Conservation (phyloP, 1,140 invertebrate genomes). For the Listronotus bonariensis region DNA sequence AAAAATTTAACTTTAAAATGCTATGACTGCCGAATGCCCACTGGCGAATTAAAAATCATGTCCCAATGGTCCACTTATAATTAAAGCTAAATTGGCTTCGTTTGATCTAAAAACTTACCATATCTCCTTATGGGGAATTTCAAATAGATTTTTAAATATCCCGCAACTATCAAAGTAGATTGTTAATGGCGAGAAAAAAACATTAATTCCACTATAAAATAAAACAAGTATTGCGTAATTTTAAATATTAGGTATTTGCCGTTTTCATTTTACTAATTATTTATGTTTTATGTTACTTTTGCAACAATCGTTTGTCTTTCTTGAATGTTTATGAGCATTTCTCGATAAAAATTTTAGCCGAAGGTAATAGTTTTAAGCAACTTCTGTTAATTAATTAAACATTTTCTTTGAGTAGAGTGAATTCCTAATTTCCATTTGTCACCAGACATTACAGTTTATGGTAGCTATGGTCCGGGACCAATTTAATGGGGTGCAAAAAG, state of each 20-base stretch:
- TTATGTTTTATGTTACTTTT: slow-evolving; percentile 24
- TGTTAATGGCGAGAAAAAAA: slow-evolving; percentile 14
- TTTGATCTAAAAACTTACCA: too few species aligned
- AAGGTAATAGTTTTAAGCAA: neutral
- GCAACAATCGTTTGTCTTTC: slow-evolving; percentile 17
- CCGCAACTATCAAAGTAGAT: slow-evolving; percentile 10
- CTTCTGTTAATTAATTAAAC: neutral
- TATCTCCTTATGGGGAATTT: neutral
- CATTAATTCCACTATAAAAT: slow-evolving; percentile 10
- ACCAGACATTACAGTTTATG: too few species aligned
- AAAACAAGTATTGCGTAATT: slow-evolving; percentile 7
- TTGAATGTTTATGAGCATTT: slow-evolving; percentile 10
- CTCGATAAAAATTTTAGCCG: neutral
- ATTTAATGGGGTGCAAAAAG: too few species aligned
- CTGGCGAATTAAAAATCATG: too few species aligned
- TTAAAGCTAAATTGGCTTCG: too few species aligned
- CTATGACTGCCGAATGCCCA: too few species aligned
- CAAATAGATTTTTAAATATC: slow-evolving; percentile 7
- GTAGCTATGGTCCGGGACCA: too few species aligned
- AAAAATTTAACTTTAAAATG: too few species aligned
- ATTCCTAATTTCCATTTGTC: too few species aligned
- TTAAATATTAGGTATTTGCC: slow-evolving; percentile 1
- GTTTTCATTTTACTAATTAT: slow-evolving; percentile 21
- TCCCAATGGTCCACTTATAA: too few species aligned
- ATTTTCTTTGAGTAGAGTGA: too few species aligned